Conservation (phyloP, 2,797 vertebrate genomes). For the Molossus alvarezi region DNA sequence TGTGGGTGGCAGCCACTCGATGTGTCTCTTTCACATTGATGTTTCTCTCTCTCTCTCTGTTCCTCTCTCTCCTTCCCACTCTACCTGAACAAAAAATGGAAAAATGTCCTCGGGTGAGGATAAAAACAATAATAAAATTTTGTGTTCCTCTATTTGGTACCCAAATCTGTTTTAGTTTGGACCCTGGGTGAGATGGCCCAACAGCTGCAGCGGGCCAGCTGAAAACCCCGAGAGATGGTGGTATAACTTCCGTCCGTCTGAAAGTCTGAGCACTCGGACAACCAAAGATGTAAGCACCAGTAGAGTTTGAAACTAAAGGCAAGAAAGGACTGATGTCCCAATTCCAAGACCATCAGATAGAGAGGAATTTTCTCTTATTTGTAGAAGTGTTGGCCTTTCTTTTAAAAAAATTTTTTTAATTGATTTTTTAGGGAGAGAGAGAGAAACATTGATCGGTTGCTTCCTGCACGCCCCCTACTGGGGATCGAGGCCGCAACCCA, state of each 20-base stretch:
- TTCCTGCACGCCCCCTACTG: too few species aligned
- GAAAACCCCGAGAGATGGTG: neutral
- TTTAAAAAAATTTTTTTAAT: too few species aligned
- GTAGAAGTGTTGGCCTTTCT: neutral
- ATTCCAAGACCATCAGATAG: neutral
- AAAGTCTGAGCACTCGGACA: neutral
- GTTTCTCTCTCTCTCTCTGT: too few species aligned
- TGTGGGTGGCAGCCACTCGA: too few species aligned
- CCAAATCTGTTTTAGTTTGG: neutral
- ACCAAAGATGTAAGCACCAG: neutral
- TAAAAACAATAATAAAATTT: too few species aligned
- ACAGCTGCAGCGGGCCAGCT: neutral
- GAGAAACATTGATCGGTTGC: too few species aligned
- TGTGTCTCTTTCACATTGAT: too few species aligned
- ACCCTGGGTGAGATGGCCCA: neutral
- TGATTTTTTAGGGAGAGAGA: too few species aligned
- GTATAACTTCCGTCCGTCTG: neutral
- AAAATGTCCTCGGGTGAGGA: too few species aligned
- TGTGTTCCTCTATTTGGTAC: neutral
- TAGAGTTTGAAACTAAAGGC: neutral
- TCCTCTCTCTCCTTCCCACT: too few species aligned
- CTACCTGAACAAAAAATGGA: too few species aligned
- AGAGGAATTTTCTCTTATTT: conserved; percentile 1
- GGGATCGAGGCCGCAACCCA: too few species aligned
- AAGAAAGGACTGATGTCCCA: neutral